These are phyloP conservation scores for Caenorhabditis japonica DNA, from an alignment of 2,888 invertebrate genomes.

Conservation along the genomic window DNA sequence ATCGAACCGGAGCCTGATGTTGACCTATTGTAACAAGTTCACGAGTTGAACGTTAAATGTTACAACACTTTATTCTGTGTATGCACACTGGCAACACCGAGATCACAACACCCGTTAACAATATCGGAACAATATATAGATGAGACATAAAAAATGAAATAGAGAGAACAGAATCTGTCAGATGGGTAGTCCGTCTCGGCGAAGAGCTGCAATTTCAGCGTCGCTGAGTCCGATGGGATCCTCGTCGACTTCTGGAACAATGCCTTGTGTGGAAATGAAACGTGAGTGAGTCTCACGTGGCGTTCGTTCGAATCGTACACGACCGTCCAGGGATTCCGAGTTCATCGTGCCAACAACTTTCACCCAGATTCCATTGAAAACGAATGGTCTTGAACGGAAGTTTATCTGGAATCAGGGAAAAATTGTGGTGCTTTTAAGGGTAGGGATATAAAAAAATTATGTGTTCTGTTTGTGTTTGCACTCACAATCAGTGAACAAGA, in stretches of 20 bases:
- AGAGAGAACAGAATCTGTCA: slow-evolving; percentile 9
- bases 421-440: too few species aligned
- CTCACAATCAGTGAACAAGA: too few species aligned
- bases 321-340: slow-evolving; percentile 39
- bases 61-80: slow-evolving; percentile 25
- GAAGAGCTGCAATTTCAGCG: slow-evolving; percentile 16
- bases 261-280: neutral
- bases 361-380: slow-evolving; percentile 57
- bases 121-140: too few species aligned
- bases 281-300: slow-evolving; percentile 20
- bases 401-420: slow-evolving; percentile 36
- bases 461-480: too few species aligned
- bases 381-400: slow-evolving; percentile 48
- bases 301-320: slow-evolving; percentile 47
- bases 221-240: slow-evolving; percentile 24
- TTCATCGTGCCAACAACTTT: slow-evolving; percentile 42
- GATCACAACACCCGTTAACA: slow-evolving; percentile 31
- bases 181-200: slow-evolving; percentile 23
- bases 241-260: slow-evolving; percentile 30
- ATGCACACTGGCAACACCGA: neutral
- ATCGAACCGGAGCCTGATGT: slow-evolving; percentile 2
- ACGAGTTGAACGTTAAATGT: slow-evolving; percentile 9
- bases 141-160: neutral
- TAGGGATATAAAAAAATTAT: too few species aligned
- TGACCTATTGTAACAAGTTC: slow-evolving; percentile 36